These are phyloP conservation scores for Hyperoplus lanceolatus DNA, from an alignment of 2,797 vertebrate species.

Conservation along the genomic window DNA sequence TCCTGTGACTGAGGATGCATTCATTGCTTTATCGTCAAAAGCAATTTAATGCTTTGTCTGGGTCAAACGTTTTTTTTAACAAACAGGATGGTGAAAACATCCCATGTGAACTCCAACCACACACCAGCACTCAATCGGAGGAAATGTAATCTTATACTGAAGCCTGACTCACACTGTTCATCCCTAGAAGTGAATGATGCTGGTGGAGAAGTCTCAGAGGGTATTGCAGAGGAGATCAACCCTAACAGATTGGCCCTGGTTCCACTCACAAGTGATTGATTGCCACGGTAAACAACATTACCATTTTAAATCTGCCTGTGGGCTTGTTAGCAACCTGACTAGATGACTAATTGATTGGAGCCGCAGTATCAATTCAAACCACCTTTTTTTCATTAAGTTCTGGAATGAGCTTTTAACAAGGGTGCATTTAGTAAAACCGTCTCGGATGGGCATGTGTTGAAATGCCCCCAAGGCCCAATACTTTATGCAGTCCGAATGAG, in stretches of 20 bases:
- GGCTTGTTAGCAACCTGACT: conserved; percentile 53
- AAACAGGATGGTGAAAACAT: conserved; percentile 28
- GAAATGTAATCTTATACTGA: conserved; percentile 58
- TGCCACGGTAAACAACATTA: conserved; percentile 74
- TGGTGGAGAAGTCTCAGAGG: conserved; percentile 52
- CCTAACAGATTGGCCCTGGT: conserved; percentile 55
- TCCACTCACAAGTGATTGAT: conserved; percentile 67
- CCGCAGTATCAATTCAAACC: conserved; percentile 39
- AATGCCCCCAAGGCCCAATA: neutral
- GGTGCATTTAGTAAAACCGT: conserved; percentile 22
- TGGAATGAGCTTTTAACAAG: conserved; percentile 41
- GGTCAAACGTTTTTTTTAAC: conserved; percentile 38
- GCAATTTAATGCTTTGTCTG: conserved; percentile 32
- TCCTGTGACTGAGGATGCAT: conserved; percentile 1
- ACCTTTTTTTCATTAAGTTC: conserved; percentile 30
- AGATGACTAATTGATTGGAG: conserved; percentile 63
- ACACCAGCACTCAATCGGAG: conserved; percentile 36
- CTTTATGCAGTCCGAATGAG: neutral
- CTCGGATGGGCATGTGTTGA: conserved; percentile 37
- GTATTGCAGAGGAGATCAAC: conserved; percentile 55
- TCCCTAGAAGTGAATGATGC: conserved; percentile 61
- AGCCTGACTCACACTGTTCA: conserved; percentile 47
- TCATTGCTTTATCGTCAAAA: conserved; percentile 38
- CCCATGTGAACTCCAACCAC: conserved; percentile 32
- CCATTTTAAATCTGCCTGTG: conserved; percentile 67